A percentile compares a stretch with the other conserved stretches of the same genome.
Evolutionary conservation across 2,888 invertebrate species (phyloP).

Genomic region (Byasa hedistus): DNA sequence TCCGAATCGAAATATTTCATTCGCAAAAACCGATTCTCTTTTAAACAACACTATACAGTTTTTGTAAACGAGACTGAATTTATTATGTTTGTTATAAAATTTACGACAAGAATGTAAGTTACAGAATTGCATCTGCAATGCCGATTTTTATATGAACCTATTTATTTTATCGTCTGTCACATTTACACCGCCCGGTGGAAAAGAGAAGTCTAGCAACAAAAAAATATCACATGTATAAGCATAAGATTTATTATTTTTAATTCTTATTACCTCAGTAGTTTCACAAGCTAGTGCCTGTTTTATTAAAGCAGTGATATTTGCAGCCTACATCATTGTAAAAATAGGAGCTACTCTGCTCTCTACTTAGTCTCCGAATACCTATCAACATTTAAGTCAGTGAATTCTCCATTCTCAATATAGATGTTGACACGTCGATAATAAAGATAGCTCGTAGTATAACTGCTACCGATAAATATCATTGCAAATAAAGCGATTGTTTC

Average conservation of each 20-base stretch:
- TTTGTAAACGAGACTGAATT: constrained; percentile 18
- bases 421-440: neutral
- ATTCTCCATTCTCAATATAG: too few relatives aligned
- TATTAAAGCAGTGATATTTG: too few relatives aligned
- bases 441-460: neutral
- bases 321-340: too few relatives aligned
- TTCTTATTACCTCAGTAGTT: too few relatives aligned
- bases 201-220: too few relatives aligned
- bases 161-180: constrained; percentile 5
- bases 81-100: constrained; percentile 23
- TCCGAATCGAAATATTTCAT: neutral
- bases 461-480: constrained; percentile 4
- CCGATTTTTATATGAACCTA: constrained; percentile 14
- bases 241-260: too few relatives aligned
- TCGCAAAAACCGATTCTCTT: neutral
- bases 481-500: neutral
- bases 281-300: too few relatives aligned
- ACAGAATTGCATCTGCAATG: constrained; percentile 21
- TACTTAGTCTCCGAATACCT: too few relatives aligned
- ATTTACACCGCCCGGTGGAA: too few relatives aligned
- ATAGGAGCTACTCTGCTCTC: too few relatives aligned
- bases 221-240: too few relatives aligned
- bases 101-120: constrained; percentile 16
- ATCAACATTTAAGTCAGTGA: too few relatives aligned
- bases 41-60: constrained; percentile 7